Evolutionary conservation across 2,888 invertebrate species (phyloP), one percentile per base, ranked within the genome.

Genomic region (Drosophila longiperda): DNA sequence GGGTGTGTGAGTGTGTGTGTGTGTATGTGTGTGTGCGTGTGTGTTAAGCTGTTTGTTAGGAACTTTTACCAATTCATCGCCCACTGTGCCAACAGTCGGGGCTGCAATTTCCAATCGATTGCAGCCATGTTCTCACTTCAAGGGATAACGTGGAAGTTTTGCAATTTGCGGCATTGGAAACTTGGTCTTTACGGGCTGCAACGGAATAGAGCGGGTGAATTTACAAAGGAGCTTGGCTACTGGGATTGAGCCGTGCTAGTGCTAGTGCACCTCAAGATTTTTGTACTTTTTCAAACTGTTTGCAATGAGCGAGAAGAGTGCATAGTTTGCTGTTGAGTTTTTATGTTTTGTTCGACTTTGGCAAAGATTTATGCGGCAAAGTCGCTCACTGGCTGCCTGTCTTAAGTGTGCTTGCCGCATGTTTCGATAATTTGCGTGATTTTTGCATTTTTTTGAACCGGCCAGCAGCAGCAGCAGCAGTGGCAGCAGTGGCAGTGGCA

Each of bases 381-480:
- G 83, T 87, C 87, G 82, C 53, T 61, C 58, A 63, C 68, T 12
- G 82, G 82, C 52, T 61, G 62, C 67, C 69, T 8, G 83, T 80
- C 66, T 88, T 78, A 87, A 90, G 87, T 80, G 81, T 81, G 82
- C 83, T 82, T 76, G 29, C 76, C 78, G 83, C 89, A 89, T 88
- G 84, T 88, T 90, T 90, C 90, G 87, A 88, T 88, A 90, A 88
- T 88, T 88, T 90, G 87, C 87, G 90, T 89, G 87, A 90, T 88
- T 89, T 87, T 81, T 88, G 84, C 87, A 90, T 82, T 82, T 82
- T 82, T 81, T 58, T 50, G 33, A 52, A 59, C 54, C 68, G 38
- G 26, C 49, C 26, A 49, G 40, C 15, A 15, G 40, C n/a, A 17
- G n/a, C 15, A 32, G 66, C 64, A 36, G 15, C 1, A 15, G 36